A percentile compares a stretch with the other conserved stretches of the same genome.
Evolutionary conservation across 2,113 vertebrate genomes (phyloP).

Genomic region (Caranx melampygus): DNA sequence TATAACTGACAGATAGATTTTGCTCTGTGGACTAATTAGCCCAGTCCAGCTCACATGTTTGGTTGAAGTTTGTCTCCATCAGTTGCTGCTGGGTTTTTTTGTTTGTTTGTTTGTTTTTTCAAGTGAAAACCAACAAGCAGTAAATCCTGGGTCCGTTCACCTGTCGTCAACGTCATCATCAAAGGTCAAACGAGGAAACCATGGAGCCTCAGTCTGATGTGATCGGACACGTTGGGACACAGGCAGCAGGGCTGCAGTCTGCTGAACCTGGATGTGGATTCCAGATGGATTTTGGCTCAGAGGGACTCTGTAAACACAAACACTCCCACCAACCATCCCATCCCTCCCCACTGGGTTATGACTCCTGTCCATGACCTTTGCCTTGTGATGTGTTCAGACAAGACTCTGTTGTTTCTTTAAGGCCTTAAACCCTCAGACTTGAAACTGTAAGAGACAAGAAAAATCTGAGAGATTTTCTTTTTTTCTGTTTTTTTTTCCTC

Average conservation of each 20-base stretch:
- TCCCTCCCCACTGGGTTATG: slow-evolving; percentile 43
- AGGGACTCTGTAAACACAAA: slow-evolving; percentile 34
- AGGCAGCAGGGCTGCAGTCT: background rate
- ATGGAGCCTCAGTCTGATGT: slow-evolving; percentile 25
- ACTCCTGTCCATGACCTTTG: slow-evolving; percentile 21
- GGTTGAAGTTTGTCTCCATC: background rate
- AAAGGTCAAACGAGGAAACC: slow-evolving; percentile 67
- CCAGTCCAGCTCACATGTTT: background rate
- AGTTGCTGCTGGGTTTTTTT: background rate
- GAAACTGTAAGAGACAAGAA: too few relatives aligned
- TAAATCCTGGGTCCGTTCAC: slow-evolving; percentile 38
- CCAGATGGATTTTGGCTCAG: slow-evolving; percentile 61
- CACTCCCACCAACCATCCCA: background rate
- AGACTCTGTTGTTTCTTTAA: too few relatives aligned
- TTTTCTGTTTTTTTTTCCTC: too few relatives aligned
- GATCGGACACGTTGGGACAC: slow-evolving; percentile 30
- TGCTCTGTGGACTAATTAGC: background rate
- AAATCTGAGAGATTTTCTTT: too few relatives aligned
- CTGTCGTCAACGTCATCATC: slow-evolving; percentile 46
- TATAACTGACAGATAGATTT: too few relatives aligned
- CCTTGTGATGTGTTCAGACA: background rate
- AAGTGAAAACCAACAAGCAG: slow-evolving; percentile 27
- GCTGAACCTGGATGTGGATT: slow-evolving; percentile 60
- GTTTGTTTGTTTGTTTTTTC: slow-evolving; percentile 7
- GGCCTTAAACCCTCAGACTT: too few relatives aligned